These are phyloP conservation scores for Herminia tarsipennalis DNA, from an alignment of 2,888 invertebrate genomes.

Conservation along the genomic window DNA sequence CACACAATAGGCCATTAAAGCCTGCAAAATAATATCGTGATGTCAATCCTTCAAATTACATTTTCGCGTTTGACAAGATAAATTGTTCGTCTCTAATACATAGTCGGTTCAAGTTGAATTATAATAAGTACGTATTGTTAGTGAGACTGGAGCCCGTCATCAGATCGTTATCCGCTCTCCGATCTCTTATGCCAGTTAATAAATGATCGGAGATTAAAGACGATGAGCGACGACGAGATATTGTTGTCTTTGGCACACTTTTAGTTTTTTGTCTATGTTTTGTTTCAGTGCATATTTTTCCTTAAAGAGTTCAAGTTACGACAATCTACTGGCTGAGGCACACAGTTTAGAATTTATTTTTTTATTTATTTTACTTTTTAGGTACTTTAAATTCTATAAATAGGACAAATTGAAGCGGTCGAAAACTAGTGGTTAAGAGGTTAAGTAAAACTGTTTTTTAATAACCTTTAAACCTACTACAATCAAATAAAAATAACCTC, in stretches of 20 bases:
- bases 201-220: background rate
- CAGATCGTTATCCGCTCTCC: background rate
- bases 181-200: background rate
- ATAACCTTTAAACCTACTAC: too few species aligned
- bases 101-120: background rate
- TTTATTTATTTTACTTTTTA: too few species aligned
- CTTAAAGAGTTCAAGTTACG: too few species aligned
- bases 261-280: background rate
- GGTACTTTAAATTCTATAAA: too few species aligned
- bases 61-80: constrained; percentile 26
- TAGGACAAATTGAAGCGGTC: too few species aligned
- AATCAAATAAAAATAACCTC: too few species aligned
- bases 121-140: constrained; percentile 2
- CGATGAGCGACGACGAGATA: background rate
- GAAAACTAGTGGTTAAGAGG: too few species aligned
- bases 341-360: too few species aligned
- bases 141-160: background rate
- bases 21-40: constrained; percentile 24
- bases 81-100: constrained; percentile 16
- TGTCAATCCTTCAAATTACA: constrained; percentile 26
- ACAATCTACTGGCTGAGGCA: too few species aligned
- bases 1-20: background rate
- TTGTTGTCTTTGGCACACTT: background rate
- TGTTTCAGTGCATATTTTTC: too few species aligned
- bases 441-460: too few species aligned